Conservation (phyloP, 2,797 vertebrate species). For the Knipowitschia caucasica region DNA sequence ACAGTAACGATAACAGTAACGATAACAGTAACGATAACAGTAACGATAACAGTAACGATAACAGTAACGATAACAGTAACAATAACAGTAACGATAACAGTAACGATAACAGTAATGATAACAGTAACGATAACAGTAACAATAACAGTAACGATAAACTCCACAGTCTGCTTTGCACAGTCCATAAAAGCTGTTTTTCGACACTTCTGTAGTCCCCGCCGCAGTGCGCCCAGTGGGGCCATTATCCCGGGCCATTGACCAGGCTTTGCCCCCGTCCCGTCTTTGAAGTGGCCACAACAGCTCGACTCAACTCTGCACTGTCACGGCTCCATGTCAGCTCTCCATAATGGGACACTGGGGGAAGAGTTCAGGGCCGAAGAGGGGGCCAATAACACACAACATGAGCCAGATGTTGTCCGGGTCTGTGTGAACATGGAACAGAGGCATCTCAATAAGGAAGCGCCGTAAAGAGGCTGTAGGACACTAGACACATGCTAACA, state of each 20-base stretch:
- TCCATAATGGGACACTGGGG: conserved; percentile 23
- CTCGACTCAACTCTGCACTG: conserved; percentile 40
- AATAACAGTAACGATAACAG: no score
- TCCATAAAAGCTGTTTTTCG: conserved; percentile 63
- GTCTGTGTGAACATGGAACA: conserved; percentile 47
- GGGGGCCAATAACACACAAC: conserved; percentile 40
- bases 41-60: no score
- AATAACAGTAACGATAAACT: neutral
- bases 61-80: no score
- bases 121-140: no score
- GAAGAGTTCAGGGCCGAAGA: conserved; percentile 23
- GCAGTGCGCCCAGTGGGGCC: conserved; percentile 62
- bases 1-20: no score
- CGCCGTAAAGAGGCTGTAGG: no score
- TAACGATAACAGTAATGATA: no score
- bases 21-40: no score
- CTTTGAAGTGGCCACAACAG: conserved; percentile 67
- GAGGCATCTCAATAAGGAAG: no score
- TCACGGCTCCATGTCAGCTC: conserved; percentile 21
- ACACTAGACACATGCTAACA: no score
- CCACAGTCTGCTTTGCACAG: conserved; percentile 25
- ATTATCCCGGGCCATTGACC: conserved; percentile 67
- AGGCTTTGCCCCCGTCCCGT: conserved; percentile 57
- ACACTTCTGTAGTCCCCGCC: conserved; percentile 66
- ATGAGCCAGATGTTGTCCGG: conserved; percentile 58